Percentiles rank a stretch among this genome's conserved stretches.
phyloP scores from a whole-genome alignment of 2,113 vertebrate genomes.

The Philantomba maxwellii region DNA sequence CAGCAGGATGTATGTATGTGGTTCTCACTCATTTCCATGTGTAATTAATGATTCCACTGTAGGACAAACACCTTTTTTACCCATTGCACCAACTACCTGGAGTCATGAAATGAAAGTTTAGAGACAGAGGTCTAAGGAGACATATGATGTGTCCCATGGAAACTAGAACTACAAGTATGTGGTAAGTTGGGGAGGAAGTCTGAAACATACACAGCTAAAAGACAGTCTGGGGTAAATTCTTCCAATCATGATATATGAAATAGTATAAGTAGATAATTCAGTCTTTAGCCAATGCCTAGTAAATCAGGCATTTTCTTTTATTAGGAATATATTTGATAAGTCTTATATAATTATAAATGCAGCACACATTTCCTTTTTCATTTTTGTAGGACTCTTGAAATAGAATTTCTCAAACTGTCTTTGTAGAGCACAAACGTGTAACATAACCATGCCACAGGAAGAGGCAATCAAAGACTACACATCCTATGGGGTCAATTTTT shows the following conservation, averaged over 20 bases:
- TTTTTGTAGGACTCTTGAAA: background rate
- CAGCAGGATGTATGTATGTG: no score
- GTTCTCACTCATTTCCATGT: background rate
- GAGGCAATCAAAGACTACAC: background rate
- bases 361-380: background rate
- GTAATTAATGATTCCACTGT: background rate
- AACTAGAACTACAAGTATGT: background rate
- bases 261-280: background rate
- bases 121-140: background rate
- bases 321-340: background rate
- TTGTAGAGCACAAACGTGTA: background rate
- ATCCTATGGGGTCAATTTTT: background rate
- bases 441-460: background rate
- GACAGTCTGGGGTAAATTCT: background rate
- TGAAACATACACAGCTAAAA: background rate
- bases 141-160: rapidly evolving
- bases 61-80: background rate
- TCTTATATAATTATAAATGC: background rate
- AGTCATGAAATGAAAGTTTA: background rate
- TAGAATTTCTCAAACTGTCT: background rate
- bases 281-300: background rate
- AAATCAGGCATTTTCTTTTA: background rate
- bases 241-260: background rate
- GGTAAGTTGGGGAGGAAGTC: background rate
- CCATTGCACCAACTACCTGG: background rate